Conservation (phyloP, 2,797 vertebrate species). For the Rhinichthys osculus region DNA sequence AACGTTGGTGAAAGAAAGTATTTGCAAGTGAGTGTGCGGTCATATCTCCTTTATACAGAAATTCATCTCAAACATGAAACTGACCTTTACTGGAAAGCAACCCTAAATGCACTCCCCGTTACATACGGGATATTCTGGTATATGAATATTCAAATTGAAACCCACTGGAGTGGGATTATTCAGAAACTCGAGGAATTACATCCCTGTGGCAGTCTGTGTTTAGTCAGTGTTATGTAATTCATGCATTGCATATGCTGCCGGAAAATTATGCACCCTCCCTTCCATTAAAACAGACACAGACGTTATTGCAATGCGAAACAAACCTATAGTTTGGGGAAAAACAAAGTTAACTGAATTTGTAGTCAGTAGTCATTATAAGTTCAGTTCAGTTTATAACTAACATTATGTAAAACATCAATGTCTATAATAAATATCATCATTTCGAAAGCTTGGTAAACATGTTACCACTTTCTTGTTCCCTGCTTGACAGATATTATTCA, state of each 20-base stretch:
- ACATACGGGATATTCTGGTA: not conserved
- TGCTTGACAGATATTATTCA: not conserved
- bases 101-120: constrained; percentile 14
- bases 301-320: not conserved
- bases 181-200: constrained; percentile 24
- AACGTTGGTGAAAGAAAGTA: too few relatives aligned
- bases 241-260: not conserved
- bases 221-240: constrained; percentile 32
- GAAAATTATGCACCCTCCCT: not conserved
- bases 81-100: constrained; percentile 35
- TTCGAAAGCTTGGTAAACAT: not conserved
- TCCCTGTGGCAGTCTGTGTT: constrained; percentile 12
- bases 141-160: constrained; percentile 21
- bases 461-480: not conserved
- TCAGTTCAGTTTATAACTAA: not conserved
- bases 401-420: not conserved
- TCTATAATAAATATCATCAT: not conserved
- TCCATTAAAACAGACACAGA: not conserved
- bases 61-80: constrained; percentile 15
- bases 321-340: not conserved
- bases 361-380: not conserved
- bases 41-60: not conserved
- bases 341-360: not conserved
- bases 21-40: too few relatives aligned
- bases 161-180: constrained; percentile 14